Percentiles rank a stretch among this genome's conserved stretches.
These are phyloP conservation scores for Oreochromis spilurus DNA, from an alignment of 2,113 vertebrate genomes.

Conservation along the genomic window DNA sequence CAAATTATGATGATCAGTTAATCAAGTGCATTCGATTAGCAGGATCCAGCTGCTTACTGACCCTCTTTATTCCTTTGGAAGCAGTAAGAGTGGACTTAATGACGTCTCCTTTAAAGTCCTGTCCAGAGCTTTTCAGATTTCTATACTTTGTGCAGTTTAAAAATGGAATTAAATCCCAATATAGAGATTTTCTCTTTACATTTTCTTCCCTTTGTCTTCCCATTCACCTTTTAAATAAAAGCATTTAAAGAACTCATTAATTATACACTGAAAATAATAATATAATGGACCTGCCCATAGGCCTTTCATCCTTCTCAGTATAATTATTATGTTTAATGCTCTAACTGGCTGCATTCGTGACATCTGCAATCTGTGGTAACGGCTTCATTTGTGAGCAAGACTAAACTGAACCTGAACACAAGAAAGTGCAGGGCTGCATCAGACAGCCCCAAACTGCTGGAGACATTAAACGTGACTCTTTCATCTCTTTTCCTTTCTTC, in stretches of 20 bases:
- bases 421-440: neutral
- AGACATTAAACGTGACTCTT: constrained; percentile 41
- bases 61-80: neutral
- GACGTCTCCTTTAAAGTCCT: neutral
- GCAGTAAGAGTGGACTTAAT: neutral
- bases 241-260: neutral
- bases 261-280: neutral
- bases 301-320: neutral
- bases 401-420: neutral
- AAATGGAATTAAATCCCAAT: neutral
- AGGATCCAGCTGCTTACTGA: neutral
- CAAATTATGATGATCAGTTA: neutral
- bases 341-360: neutral
- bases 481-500: constrained; percentile 48
- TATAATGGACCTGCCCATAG: neutral
- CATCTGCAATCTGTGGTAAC: neutral
- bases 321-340: neutral
- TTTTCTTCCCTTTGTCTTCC: neutral
- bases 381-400: neutral
- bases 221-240: neutral
- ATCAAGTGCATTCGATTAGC: neutral
- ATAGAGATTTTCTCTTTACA: neutral
- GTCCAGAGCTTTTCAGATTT: neutral
- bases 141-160: neutral
- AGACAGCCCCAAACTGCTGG: constrained; percentile 18